phyloP scores from a whole-genome alignment of 1,140 invertebrate species.

The Leptonema lineaticorne region DNA sequence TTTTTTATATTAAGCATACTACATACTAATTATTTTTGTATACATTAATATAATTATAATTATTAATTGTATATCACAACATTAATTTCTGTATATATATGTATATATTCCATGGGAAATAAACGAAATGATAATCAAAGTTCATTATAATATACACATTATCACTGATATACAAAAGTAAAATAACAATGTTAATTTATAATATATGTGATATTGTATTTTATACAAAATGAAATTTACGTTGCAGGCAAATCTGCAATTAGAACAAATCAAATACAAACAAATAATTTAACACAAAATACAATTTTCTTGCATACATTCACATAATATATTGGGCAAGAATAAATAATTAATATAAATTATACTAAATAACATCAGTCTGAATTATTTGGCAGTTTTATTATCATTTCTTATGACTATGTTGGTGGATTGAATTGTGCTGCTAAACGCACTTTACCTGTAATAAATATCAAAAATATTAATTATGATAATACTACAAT shows the following conservation, averaged over 20 bases:
- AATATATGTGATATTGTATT: not conserved
- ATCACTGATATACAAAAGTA: not conserved
- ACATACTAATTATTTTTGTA: not conserved
- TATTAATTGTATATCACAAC: not conserved
- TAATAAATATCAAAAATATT: constrained; percentile 11
- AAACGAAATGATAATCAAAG: not conserved
- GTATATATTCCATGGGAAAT: not conserved
- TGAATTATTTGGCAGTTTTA: constrained; percentile 14
- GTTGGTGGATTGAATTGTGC: constrained; percentile 52
- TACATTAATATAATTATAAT: not conserved
- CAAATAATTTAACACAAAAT: not conserved
- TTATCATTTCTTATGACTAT: not conserved
- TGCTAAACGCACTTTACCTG: constrained; percentile 54
- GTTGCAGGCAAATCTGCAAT: not conserved
- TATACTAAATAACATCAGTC: constrained; percentile 15
- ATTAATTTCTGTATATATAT: not conserved
- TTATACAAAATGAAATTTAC: not conserved
- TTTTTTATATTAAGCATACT: constrained; percentile 17
- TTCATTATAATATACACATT: not conserved
- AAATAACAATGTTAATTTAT: not conserved
- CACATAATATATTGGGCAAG: not conserved
- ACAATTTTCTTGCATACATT: not conserved
- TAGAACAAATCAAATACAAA: not conserved
- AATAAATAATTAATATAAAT: not conserved
- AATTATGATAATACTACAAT: not conserved